phyloP scores from a whole-genome alignment of 2,797 vertebrate genomes.

The Oceanodroma leucorhoa region DNA sequence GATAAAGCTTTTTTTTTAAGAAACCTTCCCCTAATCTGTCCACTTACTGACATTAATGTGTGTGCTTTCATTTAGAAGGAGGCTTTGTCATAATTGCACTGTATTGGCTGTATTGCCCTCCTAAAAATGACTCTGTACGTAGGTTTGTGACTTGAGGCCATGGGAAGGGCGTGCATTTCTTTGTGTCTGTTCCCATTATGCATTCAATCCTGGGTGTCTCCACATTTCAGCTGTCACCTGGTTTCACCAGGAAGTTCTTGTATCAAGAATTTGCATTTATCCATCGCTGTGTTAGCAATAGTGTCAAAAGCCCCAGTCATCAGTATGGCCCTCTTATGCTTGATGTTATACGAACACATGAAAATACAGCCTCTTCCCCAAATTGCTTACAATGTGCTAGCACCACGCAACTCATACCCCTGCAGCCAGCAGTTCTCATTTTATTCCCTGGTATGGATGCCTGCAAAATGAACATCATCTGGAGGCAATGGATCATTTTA shows the following conservation, averaged over 20 bases:
- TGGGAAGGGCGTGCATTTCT: background rate
- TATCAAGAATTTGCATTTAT: background rate
- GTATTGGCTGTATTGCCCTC: background rate
- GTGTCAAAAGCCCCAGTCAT: background rate
- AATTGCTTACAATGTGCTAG: background rate
- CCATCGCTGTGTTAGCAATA: background rate
- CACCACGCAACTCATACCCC: background rate
- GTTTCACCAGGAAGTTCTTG: background rate
- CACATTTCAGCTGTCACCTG: background rate
- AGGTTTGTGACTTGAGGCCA: background rate
- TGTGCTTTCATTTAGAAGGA: background rate
- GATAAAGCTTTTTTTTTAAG: conserved; percentile 14
- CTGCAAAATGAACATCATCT: conserved; percentile 15
- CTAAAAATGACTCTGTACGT: background rate
- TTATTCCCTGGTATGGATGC: background rate
- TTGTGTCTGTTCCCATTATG: background rate
- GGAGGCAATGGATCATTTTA: conserved; percentile 35
- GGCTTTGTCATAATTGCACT: background rate
- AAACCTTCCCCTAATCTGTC: background rate
- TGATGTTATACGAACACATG: background rate
- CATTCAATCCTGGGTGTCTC: background rate
- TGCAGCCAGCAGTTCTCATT: background rate
- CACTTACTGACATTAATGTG: background rate
- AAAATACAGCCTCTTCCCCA: background rate
- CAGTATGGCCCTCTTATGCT: background rate